Evolutionary conservation across 2,888 invertebrate genomes (phyloP), one percentile per base, ranked within the genome.

Genomic region (Coelopa pilipes): DNA sequence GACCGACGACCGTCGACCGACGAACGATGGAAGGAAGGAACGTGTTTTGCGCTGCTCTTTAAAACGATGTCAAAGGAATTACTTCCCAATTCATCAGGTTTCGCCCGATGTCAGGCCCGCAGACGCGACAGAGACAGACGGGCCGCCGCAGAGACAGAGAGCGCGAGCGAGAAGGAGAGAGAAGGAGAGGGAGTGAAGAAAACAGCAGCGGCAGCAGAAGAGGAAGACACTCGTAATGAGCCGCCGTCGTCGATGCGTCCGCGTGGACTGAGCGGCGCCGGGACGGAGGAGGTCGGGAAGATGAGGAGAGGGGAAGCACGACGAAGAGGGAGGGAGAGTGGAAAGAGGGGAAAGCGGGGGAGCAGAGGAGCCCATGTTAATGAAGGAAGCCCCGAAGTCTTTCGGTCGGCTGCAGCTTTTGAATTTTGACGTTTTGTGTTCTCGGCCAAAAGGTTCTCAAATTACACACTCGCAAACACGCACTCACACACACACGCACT

Each of bases 31-130:
- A 34, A 34, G 4, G 34, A 34, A 34, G 4, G 34, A 75, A 76
- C 77, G 77, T 79, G 77, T 78, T 71, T 46, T 78, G 76, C 74
- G 74, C 79, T 78, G 74, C 77, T 77, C 76, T 78, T 80, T 72
- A 80, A 81, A 82, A 81, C 80, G 78, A 81, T 85, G 86, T 85
- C 85, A 84, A 81, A 84, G 82, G 82, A 84, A 86, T 86, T 86
- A 85, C 84, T 86, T 85, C 84, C 83, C 84, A 86, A 86, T 86
- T 85, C 86, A 86, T 86, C 85, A 85, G 83, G 84, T 86, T 86
- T 86, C 82, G 83, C 80, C 76, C 79, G 78, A 76, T 34, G 34
- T 34, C 34, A 34, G 34, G 34, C 34, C 7, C 2, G 34, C 34
- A 34, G 34, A 34, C 34, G 7, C 2, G 34, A 34, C 2, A 34